Percentiles rank a stretch among this genome's conserved stretches.
These are phyloP conservation scores for Pristionchus pacificus DNA, from an alignment of 1,140 invertebrate genomes.

Conservation along the genomic window DNA sequence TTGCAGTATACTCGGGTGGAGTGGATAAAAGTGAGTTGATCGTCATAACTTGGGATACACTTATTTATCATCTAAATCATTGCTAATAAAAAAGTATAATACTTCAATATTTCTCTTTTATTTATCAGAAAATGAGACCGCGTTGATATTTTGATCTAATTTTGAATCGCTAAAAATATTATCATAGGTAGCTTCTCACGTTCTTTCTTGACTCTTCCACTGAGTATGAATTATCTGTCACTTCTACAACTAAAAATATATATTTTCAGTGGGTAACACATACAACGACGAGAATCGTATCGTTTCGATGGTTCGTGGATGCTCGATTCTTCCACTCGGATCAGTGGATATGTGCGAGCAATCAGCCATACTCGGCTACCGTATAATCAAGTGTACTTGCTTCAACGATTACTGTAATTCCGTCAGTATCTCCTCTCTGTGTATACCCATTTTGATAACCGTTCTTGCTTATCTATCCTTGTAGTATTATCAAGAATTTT, in stretches of 20 bases:
- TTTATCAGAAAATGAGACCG: too few species aligned
- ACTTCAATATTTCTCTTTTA: conserved; percentile 5
- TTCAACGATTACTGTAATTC: conserved; percentile 36
- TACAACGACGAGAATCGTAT: conserved; percentile 32
- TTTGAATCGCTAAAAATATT: too few species aligned
- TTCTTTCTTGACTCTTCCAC: conserved; percentile 5
- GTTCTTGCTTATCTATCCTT: too few species aligned
- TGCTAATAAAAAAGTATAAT: neutral
- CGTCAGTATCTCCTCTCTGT: too few species aligned
- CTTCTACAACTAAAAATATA: neutral
- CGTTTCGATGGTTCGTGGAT: conserved; percentile 33
- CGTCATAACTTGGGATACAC: neutral
- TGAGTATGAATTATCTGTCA: neutral
- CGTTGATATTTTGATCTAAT: conserved; percentile 8
- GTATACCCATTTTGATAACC: too few species aligned
- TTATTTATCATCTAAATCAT: neutral
- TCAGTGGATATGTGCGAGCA: conserved; percentile 32
- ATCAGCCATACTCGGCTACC: conserved; percentile 18
- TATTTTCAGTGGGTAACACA: conserved; percentile 38
- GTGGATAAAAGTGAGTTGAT: conserved; percentile 29
- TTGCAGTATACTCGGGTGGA: conserved; percentile 31
- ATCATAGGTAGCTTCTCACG: too few species aligned
- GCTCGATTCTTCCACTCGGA: conserved; percentile 32
- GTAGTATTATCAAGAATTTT: too few species aligned
- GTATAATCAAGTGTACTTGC: conserved; percentile 33